phyloP scores from a whole-genome alignment of 1,140 invertebrate species.

The Monomorium pharaonis region DNA sequence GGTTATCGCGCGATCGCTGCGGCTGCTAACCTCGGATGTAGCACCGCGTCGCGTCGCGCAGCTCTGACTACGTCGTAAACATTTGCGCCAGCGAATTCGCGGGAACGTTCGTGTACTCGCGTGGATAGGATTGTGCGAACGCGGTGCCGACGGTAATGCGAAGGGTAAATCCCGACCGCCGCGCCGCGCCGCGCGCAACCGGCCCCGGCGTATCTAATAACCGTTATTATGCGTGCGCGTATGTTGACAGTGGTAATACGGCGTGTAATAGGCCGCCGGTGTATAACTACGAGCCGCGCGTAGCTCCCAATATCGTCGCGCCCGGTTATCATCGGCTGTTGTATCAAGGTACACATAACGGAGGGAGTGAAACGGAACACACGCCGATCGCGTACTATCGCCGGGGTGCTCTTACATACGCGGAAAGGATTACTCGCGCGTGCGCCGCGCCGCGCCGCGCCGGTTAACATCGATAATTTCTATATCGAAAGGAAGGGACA shows the following conservation, averaged over 20 bases:
- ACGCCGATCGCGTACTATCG: not conserved
- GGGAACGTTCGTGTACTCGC: conserved; percentile 31
- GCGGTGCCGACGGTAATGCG: conserved; percentile 64
- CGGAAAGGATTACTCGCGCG: not conserved
- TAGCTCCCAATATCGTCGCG: conserved; percentile 64
- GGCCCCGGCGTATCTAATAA: conserved; percentile 70
- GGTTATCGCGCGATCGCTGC: not conserved
- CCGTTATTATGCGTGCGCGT: conserved; percentile 71
- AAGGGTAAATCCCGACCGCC: conserved; percentile 64
- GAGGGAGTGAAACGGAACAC: not conserved
- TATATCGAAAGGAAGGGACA: not conserved
- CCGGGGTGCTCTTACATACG: not conserved
- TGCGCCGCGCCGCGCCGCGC: too few species aligned
- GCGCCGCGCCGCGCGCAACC: conserved; percentile 42
- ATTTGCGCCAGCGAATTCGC: not conserved
- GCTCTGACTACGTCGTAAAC: not conserved
- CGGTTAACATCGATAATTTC: not conserved
- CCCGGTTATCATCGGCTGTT: conserved; percentile 55
- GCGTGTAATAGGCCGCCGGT: conserved; percentile 69
- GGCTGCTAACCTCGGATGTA: not conserved
- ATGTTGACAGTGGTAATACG: conserved; percentile 74
- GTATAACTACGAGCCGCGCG: conserved; percentile 56
- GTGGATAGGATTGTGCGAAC: conserved; percentile 52
- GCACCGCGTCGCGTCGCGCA: not conserved
- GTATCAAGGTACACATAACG: conserved; percentile 37